These are phyloP conservation scores for Leptodactylus fuscus DNA, from an alignment of 2,113 vertebrate species.

Conservation along the genomic window DNA sequence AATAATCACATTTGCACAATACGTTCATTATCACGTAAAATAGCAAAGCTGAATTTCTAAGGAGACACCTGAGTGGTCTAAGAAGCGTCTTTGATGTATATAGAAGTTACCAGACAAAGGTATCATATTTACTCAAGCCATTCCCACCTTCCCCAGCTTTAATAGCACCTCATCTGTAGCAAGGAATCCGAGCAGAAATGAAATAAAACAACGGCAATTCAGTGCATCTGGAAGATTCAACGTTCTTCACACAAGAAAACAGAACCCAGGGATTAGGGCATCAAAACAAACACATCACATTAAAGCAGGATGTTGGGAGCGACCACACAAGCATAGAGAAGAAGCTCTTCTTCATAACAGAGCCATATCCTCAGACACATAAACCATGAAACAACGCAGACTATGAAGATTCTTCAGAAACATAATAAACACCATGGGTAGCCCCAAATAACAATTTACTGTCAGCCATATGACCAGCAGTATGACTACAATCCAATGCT, in stretches of 20 bases:
- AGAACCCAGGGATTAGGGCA: slow-evolving; percentile 44
- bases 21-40: slow-evolving; percentile 28
- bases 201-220: slow-evolving; percentile 36
- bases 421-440: slow-evolving; percentile 7
- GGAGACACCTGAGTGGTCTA: slow-evolving; percentile 42
- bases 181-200: slow-evolving; percentile 39
- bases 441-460: neutral
- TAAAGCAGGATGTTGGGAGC: slow-evolving; percentile 31
- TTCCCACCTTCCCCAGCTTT: slow-evolving; percentile 20
- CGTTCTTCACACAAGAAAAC: slow-evolving; percentile 41
- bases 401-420: slow-evolving; percentile 2
- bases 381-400: slow-evolving; percentile 4
- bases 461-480: neutral
- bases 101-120: slow-evolving; percentile 41
- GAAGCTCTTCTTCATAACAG: slow-evolving; percentile 22
- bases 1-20: slow-evolving; percentile 20
- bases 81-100: slow-evolving; percentile 49
- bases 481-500: neutral
- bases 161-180: slow-evolving; percentile 43
- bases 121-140: slow-evolving; percentile 49
- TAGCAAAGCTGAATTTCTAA: slow-evolving; percentile 19
- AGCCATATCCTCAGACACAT: neutral
- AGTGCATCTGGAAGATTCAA: slow-evolving; percentile 38
- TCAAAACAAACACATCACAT: slow-evolving; percentile 57
- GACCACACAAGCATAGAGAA: slow-evolving; percentile 52